Evolutionary conservation across 2,888 invertebrate species (phyloP), one percentile per base, ranked within the genome.

Genomic region (Microctonus brassicae): DNA sequence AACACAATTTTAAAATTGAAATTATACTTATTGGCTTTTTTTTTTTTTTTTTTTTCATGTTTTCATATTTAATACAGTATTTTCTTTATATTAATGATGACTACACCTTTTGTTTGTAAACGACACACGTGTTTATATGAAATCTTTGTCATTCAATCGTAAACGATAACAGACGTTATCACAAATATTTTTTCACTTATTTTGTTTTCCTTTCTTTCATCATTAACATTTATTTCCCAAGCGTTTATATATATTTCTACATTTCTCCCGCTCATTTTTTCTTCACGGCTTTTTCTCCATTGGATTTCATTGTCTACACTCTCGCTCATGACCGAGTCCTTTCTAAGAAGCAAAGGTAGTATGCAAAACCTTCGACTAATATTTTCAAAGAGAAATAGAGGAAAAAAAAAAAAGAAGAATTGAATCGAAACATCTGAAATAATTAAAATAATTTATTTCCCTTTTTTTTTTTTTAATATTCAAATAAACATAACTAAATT

Each of bases 381-480:
- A 47, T 17, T 47, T 47, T 47, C 47, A 47, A 68, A 61, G 74
- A 64, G 29, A 26, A 52, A 58, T 64, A 29, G 17, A 69, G 64
- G 74, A 64, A 36, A 26, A 52, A 58, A 67, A 29, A 29, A 29
- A 7, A 29, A 29, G 7, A 29, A 29, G 29, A 74, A 52, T 26
- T 26, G 66, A 60, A 63, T 62, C 60, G 71, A 68, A 69, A 74
- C 71, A 75, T 71, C n/a, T n/a, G n/a, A n/a, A n/a, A n/a, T n/a
- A n/a, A n/a, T n/a, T n/a, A n/a, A n/a, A n/a, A n/a, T n/a, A n/a
- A n/a, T n/a, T n/a, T n/a, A n/a, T n/a, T n/a, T n/a, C n/a, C n/a
- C n/a, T n/a, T n/a, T n/a, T n/a, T n/a, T n/a, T n/a, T n/a, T n/a
- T n/a, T n/a, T n/a, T n/a, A n/a, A n/a, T n/a, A n/a, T n/a, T n/a